phyloP scores from a whole-genome alignment of 2,888 invertebrate species.

The Vanessa cardui region DNA sequence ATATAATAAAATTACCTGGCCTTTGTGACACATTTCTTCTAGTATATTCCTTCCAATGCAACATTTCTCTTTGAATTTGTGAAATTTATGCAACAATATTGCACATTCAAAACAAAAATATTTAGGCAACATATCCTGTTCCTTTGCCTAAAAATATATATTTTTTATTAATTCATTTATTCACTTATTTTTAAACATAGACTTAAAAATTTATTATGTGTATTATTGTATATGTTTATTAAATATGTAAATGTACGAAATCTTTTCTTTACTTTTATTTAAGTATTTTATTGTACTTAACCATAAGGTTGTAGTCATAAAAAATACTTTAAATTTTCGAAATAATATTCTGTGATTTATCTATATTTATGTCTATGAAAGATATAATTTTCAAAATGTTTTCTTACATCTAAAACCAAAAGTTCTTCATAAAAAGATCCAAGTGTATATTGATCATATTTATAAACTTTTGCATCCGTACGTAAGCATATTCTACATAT shows the following conservation, averaged over 20 bases:
- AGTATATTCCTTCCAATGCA: constrained; percentile 56
- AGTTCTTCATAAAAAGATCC: constrained; percentile 67
- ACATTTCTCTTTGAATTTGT: constrained; percentile 70
- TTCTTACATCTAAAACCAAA: constrained; percentile 58
- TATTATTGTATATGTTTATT: too few species aligned
- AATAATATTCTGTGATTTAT: neutral
- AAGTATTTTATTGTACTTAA: too few species aligned
- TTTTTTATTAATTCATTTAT: neutral
- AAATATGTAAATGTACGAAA: too few species aligned
- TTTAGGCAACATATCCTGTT: constrained; percentile 58
- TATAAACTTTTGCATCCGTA: constrained; percentile 59
- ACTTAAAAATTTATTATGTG: neutral
- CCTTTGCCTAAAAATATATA: constrained; percentile 51
- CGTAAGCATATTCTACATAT: constrained; percentile 66
- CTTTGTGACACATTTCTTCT: constrained; percentile 56
- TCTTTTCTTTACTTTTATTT: too few species aligned
- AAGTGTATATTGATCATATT: constrained; percentile 55
- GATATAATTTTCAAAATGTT: neutral
- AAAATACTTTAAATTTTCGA: too few species aligned
- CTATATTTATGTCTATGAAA: too few species aligned
- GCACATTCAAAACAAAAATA: constrained; percentile 70
- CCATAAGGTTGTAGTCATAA: too few species aligned
- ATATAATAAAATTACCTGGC: constrained; percentile 49
- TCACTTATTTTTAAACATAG: too few species aligned
- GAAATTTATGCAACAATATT: constrained; percentile 61